Percentiles rank a stretch among this genome's conserved stretches.
phyloP scores from a whole-genome alignment of 2,888 invertebrate genomes.

The Rhodophaea formosa region DNA sequence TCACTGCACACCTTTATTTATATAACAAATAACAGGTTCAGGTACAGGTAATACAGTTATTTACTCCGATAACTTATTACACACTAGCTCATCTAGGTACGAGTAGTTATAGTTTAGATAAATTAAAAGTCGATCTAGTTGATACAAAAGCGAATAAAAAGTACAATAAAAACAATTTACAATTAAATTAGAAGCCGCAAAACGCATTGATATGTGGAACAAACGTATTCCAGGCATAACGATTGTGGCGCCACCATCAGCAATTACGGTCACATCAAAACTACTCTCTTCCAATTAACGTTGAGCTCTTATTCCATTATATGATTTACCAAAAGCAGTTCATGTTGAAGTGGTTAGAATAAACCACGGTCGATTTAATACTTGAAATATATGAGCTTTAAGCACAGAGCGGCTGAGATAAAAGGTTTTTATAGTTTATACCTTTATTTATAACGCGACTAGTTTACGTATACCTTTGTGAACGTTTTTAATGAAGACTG shows the following conservation, averaged over 20 bases:
- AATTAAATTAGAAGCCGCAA: neutral
- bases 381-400: conserved; percentile 37
- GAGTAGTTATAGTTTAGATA: too few relatives aligned
- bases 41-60: too few relatives aligned
- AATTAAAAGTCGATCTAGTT: too few relatives aligned
- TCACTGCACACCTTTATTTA: too few relatives aligned
- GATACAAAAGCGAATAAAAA: too few relatives aligned
- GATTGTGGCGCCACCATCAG: conserved; percentile 40
- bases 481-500: conserved; percentile 35
- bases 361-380: conserved; percentile 42
- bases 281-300: conserved; percentile 27
- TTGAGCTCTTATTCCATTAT: conserved; percentile 27
- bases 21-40: too few relatives aligned
- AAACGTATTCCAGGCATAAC: conserved; percentile 32
- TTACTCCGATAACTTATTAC: too few relatives aligned
- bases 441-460: conserved; percentile 35
- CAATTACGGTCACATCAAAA: conserved; percentile 44
- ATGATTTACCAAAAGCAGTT: conserved; percentile 22
- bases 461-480: conserved; percentile 31
- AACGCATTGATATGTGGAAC: conserved; percentile 46
- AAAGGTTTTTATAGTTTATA: conserved; percentile 53
- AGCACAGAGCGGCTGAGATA: conserved; percentile 37
- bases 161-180: neutral
- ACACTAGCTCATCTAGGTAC: too few relatives aligned
- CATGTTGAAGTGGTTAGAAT: conserved; percentile 32